A percentile compares a stretch with the other conserved stretches of the same genome.
Conservation (phyloP, 1,140 invertebrate genomes). For the Linepithema humile region DNA sequence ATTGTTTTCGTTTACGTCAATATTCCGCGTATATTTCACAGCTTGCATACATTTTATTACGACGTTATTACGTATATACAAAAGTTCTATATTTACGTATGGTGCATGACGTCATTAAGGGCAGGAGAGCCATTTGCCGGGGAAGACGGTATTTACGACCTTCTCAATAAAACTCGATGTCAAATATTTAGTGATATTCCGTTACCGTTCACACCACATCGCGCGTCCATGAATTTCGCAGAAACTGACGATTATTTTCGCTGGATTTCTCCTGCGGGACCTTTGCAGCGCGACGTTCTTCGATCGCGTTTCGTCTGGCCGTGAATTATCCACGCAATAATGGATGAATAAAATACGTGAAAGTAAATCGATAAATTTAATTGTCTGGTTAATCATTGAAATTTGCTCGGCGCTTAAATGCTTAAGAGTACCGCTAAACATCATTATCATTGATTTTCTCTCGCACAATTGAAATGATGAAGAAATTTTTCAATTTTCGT, state of each 20-base stretch:
- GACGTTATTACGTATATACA: too few relatives aligned
- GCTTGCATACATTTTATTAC: not conserved
- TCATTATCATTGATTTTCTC: not conserved
- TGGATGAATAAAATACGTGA: not conserved
- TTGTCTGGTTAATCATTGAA: not conserved
- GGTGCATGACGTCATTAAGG: conserved; percentile 17
- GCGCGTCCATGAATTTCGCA: conserved; percentile 61
- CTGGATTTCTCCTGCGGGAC: conserved; percentile 39
- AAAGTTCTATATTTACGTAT: conserved; percentile 28
- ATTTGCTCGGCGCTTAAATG: not conserved
- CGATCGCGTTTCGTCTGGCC: conserved; percentile 33
- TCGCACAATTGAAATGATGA: too few relatives aligned
- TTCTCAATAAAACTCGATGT: conserved; percentile 49
- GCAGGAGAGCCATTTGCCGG: not conserved
- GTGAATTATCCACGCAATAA: conserved; percentile 21
- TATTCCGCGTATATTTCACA: not conserved
- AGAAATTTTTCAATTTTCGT: too few relatives aligned
- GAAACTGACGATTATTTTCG: conserved; percentile 56
- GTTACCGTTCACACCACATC: not conserved
- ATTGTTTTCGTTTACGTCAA: not conserved
- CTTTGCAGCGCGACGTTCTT: conserved; percentile 14
- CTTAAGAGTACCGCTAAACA: not conserved
- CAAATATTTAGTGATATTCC: conserved; percentile 64
- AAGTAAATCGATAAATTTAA: not conserved
- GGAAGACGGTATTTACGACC: not conserved